Evolutionary conservation across 1,140 invertebrate genomes (phyloP).

Genomic region (Dolichoris vasculosae): DNA sequence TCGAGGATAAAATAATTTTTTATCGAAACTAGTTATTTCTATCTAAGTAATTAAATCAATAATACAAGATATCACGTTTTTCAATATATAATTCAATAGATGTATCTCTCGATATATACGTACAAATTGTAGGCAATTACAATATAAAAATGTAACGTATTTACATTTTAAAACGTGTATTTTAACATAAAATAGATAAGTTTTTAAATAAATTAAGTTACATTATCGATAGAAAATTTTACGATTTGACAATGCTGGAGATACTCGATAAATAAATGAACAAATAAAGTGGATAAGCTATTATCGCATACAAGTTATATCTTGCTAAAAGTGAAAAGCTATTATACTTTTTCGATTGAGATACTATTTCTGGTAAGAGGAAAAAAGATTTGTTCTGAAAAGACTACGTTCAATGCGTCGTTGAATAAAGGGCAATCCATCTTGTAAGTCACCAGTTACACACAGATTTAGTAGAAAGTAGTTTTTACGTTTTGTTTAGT

Average conservation of each 20-base stretch:
- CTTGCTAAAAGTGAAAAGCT: neutral
- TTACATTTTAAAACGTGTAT: too few relatives aligned
- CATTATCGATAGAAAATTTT: too few relatives aligned
- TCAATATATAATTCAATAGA: too few relatives aligned
- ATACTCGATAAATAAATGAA: neutral
- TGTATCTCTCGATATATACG: too few relatives aligned
- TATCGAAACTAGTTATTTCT: too few relatives aligned
- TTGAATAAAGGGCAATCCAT: neutral
- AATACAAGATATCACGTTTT: too few relatives aligned
- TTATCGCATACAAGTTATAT: neutral
- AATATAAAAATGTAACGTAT: too few relatives aligned
- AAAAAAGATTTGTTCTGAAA: neutral
- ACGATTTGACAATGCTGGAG: neutral
- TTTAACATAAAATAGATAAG: too few relatives aligned
- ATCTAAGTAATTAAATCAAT: too few relatives aligned
- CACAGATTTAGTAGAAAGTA: neutral
- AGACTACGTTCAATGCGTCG: neutral
- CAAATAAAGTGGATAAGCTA: neutral
- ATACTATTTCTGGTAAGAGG: neutral
- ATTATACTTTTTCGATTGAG: neutral
- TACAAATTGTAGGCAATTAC: too few relatives aligned
- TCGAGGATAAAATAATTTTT: too few relatives aligned
- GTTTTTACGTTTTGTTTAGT: neutral
- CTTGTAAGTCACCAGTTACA: neutral
- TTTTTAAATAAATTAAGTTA: too few relatives aligned